These are phyloP conservation scores for Trachelus iudaicus DNA, from an alignment of 2,888 invertebrate species.

Conservation along the genomic window DNA sequence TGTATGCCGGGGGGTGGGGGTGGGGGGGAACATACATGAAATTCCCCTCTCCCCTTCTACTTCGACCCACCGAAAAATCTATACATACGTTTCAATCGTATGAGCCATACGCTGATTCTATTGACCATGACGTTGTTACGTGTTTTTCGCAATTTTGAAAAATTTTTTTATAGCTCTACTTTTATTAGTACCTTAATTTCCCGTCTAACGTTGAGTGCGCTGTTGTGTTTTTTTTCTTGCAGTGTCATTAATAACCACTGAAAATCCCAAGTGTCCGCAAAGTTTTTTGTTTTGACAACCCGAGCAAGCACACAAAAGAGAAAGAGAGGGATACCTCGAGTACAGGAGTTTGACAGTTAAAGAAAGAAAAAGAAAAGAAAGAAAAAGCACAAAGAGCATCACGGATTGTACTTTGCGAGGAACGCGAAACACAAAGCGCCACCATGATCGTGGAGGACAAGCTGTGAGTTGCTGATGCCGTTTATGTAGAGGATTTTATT, in stretches of 20 bases:
- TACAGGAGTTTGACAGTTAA: slow-evolving; percentile 5
- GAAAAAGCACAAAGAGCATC: background rate
- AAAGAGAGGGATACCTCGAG: slow-evolving; percentile 9
- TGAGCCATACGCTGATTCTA: background rate
- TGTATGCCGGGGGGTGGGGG: background rate
- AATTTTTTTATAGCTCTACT: background rate
- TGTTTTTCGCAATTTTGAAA: background rate
- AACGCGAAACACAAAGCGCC: slow-evolving; percentile 38
- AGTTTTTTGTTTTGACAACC: background rate
- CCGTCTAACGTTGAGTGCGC: slow-evolving; percentile 17
- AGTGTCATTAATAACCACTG: slow-evolving; percentile 49
- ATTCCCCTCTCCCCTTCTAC: too few species aligned
- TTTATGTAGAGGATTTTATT: background rate
- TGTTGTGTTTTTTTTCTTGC: slow-evolving; percentile 60
- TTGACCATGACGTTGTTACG: background rate
- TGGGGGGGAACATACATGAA: too few species aligned
- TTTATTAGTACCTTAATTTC: background rate
- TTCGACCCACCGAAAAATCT: background rate
- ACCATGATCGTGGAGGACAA: slow-evolving; percentile 65
- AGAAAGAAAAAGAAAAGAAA: slow-evolving; percentile 13
- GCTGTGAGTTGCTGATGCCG: slow-evolving; percentile 55
- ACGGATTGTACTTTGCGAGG: background rate
- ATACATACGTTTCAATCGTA: background rate
- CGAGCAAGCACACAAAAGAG: slow-evolving; percentile 6
- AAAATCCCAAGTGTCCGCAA: slow-evolving; percentile 23